Evolutionary conservation across 2,888 invertebrate species (phyloP).

Genomic region (Liopterus haemorrhoidalis): DNA sequence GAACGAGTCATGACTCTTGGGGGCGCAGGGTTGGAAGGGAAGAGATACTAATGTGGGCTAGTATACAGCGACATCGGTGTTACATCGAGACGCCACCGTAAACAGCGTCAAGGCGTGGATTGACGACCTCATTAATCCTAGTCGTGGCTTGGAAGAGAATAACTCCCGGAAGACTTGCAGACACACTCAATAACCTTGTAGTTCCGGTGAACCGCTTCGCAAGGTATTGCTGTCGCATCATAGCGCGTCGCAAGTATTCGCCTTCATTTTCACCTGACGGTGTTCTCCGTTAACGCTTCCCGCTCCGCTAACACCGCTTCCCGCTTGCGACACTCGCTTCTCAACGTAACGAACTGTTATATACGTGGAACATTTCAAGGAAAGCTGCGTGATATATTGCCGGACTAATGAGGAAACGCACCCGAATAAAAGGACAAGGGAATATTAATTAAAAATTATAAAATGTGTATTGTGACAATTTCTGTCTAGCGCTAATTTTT

Average conservation of each 20-base stretch:
- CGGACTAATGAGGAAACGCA: constrained; percentile 19
- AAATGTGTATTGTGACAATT: too few relatives aligned
- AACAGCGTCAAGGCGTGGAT: constrained; percentile 18
- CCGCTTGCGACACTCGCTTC: neutral
- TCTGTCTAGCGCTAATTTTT: too few relatives aligned
- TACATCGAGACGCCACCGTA: constrained; percentile 10
- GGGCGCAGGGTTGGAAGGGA: neutral
- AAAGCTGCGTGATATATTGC: constrained; percentile 20
- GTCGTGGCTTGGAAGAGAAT: constrained; percentile 12
- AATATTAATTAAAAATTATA: too few relatives aligned
- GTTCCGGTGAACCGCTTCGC: neutral
- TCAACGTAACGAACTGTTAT: neutral
- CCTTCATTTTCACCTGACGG: neutral
- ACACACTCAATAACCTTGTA: constrained; percentile 18
- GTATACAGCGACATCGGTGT: constrained; percentile 2
- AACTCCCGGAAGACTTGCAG: constrained; percentile 18
- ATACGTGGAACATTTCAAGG: constrained; percentile 14
- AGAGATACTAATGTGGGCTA: neutral
- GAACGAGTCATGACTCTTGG: too few relatives aligned
- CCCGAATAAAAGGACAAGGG: too few relatives aligned
- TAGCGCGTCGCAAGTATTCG: neutral
- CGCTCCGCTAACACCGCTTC: neutral
- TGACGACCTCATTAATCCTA: constrained; percentile 19
- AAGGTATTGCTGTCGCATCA: constrained; percentile 5
- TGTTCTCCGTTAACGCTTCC: neutral